A percentile compares a stretch with the other conserved stretches of the same genome.
phyloP scores from a whole-genome alignment of 64 coral and sea anemone species.

The Actinia tenebrosa region DNA sequence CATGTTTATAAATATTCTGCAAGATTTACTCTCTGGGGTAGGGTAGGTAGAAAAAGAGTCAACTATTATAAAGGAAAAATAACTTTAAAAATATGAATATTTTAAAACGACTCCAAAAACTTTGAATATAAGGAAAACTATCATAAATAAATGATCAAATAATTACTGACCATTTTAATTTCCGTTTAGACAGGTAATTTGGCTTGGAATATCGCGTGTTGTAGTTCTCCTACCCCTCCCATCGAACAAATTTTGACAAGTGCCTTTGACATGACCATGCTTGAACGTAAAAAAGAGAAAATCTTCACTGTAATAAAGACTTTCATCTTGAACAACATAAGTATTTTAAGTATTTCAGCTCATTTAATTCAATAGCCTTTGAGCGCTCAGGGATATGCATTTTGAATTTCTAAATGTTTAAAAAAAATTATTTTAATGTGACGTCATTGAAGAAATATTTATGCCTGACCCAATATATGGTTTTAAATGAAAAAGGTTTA shows the following conservation, averaged over 20 bases:
- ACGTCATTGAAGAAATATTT: too few species aligned
- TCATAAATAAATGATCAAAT: background rate
- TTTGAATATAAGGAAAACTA: background rate
- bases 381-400: too few species aligned
- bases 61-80: background rate
- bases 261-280: background rate
- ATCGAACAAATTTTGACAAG: background rate
- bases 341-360: too few species aligned
- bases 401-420: too few species aligned
- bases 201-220: too few species aligned
- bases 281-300: background rate
- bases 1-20: constrained; percentile 33
- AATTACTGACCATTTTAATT: background rate
- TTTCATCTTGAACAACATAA: background rate
- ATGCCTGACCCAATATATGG: too few species aligned
- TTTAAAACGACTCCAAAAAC: background rate
- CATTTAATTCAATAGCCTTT: too few species aligned
- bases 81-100: background rate
- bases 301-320: background rate
- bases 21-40: background rate
- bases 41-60: background rate
- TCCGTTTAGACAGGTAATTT: background rate
- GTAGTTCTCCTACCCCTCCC: background rate
- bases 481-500: too few species aligned
- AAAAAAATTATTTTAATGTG: too few species aligned